Evolutionary conservation across 2,888 invertebrate species (phyloP).

Genomic region (Campoplex nolae): DNA sequence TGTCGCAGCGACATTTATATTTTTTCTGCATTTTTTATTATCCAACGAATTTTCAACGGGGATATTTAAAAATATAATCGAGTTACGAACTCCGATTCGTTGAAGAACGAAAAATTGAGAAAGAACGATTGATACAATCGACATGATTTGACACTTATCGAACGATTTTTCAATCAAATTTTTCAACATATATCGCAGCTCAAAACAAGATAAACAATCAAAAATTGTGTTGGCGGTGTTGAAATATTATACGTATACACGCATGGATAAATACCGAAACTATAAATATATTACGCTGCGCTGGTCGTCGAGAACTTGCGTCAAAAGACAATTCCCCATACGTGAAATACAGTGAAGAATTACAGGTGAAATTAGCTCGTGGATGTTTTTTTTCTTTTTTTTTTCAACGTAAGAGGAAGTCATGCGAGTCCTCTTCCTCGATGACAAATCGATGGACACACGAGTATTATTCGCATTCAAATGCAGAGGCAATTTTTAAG

Average conservation of each 20-base stretch:
- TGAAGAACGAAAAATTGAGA: too few relatives aligned
- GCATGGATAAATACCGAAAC: constrained; percentile 44
- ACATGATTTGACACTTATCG: too few relatives aligned
- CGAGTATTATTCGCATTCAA: neutral
- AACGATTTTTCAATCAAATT: neutral
- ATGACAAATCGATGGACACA: neutral
- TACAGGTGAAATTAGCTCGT: constrained; percentile 73
- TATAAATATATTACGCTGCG: constrained; percentile 48
- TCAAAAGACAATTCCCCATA: constrained; percentile 38
- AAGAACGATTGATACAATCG: too few relatives aligned
- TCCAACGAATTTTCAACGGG: neutral
- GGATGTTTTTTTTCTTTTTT: constrained; percentile 34
- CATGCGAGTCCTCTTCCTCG: constrained; percentile 69
- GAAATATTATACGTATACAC: neutral
- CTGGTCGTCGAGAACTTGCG: constrained; percentile 37
- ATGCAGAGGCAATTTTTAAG: neutral
- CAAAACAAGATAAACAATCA: neutral
- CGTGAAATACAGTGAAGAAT: constrained; percentile 68
- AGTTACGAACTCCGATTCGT: too few relatives aligned
- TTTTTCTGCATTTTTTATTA: neutral
- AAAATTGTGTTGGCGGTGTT: neutral
- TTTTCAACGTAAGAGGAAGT: constrained; percentile 56
- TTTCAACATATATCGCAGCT: neutral
- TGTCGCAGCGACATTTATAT: neutral
- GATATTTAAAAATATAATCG: too few relatives aligned